Evolutionary conservation across 30 jellyfish, hydroid and myxozoan genomes (phyloP), one percentile per base, ranked within the genome.

Genomic region (Nemopilema nomurai): DNA sequence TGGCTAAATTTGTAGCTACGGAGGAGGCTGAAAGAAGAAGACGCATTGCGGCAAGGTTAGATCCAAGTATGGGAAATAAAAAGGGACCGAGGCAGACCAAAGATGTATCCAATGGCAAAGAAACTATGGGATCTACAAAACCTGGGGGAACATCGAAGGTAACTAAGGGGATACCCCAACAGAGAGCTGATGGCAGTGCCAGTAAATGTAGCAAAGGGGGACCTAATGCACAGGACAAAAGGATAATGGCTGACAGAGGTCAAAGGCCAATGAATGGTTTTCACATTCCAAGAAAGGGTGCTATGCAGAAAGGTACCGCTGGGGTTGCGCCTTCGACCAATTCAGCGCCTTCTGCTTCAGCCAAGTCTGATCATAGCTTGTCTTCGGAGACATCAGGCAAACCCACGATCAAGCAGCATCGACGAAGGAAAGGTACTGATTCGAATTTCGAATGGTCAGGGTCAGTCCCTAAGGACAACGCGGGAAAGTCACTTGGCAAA

Each of bases 1-100:
- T 41, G 57, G 6, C 57, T 41, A 6, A 41, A 41, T 19, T 76
- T 82, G 77, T 78, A 87, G 98, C 92, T 28, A 74, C 76, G 57
- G 97, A 86, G 77, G 87, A 67, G 62, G 95, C 87, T 1, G 96
- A 92, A 67, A 82, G 98, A 19, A 70, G 86, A 52, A 68, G 29
- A 50, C 76, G 98, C 33, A 76, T 92, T 9, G 28, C 32, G 69
- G 97, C 93, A 3, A 87, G 95, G 73, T 67, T 92, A 28, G 91
- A 92, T 21, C 84, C 84, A 20, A 32, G 67, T n/a, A 83, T 66
- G 13, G 82, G 77, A 26, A 76, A 76, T 25, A 89, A 82, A 52
- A 82, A 63, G 51, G 29, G 68, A 0, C 19, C 77, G n/a, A 75
- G 52, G 21, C 68, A 28, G 16, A 64, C 22, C 22, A n/a, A 71